A percentile compares a stretch with the other conserved stretches of the same genome.
Conservation (phyloP, 2,113 vertebrate species). For the Sapajus apella region DNA sequence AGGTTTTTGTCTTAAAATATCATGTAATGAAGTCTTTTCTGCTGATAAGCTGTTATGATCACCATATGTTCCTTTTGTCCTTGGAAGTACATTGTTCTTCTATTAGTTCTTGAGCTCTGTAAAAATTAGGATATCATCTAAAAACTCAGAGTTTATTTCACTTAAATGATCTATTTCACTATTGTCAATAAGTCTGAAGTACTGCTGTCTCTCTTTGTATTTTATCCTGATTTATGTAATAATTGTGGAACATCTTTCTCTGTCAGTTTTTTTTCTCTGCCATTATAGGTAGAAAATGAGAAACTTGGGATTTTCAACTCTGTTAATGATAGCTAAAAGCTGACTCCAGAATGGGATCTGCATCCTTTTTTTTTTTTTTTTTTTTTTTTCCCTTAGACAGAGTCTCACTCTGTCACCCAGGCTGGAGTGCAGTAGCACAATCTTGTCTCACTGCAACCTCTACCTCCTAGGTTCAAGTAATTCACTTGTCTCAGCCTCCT, state of each 20-base stretch:
- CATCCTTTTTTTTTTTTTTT: conserved; percentile 17
- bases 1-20: neutral
- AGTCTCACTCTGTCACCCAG: neutral
- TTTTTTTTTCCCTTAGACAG: neutral
- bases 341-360: neutral
- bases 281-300: neutral
- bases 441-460: neutral
- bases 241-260: neutral
- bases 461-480: neutral
- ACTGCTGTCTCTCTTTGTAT: neutral
- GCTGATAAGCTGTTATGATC: conserved; percentile 27
- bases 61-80: neutral
- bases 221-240: neutral
- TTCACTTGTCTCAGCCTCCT: neutral
- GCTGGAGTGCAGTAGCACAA: neutral
- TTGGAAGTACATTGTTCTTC: conserved; percentile 22
- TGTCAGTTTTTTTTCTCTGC: neutral
- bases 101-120: conserved; percentile 17
- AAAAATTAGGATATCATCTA: conserved; percentile 1
- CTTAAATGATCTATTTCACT: neutral
- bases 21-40: neutral
- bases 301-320: neutral
- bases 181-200: neutral
- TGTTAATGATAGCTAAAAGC: conserved; percentile 4
- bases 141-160: conserved; percentile 27